Conservation (phyloP, 2,113 vertebrate species). For the Microtus pennsylvanicus region DNA sequence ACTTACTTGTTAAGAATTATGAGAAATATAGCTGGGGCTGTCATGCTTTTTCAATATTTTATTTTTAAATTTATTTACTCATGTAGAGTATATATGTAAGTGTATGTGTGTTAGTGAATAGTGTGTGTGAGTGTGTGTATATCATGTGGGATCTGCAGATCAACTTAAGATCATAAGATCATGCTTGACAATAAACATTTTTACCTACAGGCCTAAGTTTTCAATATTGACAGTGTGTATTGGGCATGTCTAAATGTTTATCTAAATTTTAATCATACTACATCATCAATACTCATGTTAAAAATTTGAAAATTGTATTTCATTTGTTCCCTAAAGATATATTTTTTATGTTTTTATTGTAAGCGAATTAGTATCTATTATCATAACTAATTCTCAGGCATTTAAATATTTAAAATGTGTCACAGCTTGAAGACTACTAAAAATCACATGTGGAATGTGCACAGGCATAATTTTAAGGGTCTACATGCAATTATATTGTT, state of each 20-base stretch:
- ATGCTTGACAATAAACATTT: neutral
- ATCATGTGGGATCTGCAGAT: neutral
- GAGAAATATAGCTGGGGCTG: neutral
- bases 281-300: neutral
- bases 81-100: neutral
- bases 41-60: neutral
- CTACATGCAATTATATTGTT: neutral
- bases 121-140: neutral
- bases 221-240: neutral
- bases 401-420: neutral
- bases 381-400: neutral
- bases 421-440: neutral
- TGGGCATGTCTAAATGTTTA: neutral
- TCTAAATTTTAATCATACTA: neutral
- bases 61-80: neutral
- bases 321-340: neutral
- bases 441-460: neutral
- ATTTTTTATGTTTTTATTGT: neutral
- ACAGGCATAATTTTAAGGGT: no score
- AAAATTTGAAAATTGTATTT: neutral
- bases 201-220: neutral
- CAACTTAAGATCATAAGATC: neutral
- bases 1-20: constrained; percentile 1
- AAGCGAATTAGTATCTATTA: constrained; percentile 12
- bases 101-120: neutral